These are phyloP conservation scores for Craterocephalus amniculus DNA, from an alignment of 2,797 vertebrate genomes.

Conservation along the genomic window DNA sequence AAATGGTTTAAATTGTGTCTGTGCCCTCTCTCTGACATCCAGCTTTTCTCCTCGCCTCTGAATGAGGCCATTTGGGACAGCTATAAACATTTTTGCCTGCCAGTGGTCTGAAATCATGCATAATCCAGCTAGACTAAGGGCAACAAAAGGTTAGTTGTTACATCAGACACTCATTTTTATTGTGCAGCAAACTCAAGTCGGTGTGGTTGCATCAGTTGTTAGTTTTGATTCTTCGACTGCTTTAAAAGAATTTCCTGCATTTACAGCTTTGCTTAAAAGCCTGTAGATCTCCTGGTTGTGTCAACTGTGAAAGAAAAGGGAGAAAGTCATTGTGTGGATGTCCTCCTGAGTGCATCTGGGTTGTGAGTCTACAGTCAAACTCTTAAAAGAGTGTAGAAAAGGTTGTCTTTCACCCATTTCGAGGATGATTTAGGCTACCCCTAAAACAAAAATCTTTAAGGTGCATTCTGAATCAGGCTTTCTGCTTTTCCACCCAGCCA, in stretches of 20 bases:
- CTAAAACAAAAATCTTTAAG: background rate
- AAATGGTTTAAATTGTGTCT: background rate
- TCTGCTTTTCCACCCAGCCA: conserved; percentile 76
- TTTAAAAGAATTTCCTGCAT: background rate
- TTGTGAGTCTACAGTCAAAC: background rate
- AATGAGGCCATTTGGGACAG: conserved; percentile 1
- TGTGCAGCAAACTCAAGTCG: background rate
- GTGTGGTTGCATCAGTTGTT: background rate
- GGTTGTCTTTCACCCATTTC: background rate
- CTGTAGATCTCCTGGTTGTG: too few relatives aligned
- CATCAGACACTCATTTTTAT: background rate
- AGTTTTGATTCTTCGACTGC: background rate
- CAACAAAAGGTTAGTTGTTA: background rate
- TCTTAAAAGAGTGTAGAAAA: background rate
- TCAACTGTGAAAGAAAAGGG: too few relatives aligned
- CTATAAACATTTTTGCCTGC: background rate
- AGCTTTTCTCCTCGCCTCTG: conserved; percentile 5
- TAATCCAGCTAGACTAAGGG: background rate
- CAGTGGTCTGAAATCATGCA: background rate
- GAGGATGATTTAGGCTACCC: background rate
- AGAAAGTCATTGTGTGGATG: too few relatives aligned
- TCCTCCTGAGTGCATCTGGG: background rate
- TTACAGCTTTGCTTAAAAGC: too few relatives aligned
- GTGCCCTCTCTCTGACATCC: conserved; percentile 1
- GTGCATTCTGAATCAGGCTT: background rate